phyloP scores from a whole-genome alignment of 2,797 vertebrate genomes.

The Cuculus canorus region DNA sequence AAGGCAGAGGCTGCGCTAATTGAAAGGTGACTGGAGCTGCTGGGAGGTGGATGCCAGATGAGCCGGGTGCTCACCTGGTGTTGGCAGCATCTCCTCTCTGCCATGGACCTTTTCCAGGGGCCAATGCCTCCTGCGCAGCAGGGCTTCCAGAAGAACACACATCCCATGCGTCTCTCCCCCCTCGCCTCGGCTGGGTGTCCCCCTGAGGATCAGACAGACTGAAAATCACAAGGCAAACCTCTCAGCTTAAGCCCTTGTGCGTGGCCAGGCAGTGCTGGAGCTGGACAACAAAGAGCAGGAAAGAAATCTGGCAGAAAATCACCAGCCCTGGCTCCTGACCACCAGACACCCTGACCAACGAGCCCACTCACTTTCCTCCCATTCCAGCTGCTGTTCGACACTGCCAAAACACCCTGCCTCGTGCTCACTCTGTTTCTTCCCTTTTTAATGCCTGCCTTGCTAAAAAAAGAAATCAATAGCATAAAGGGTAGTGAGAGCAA shows the following conservation, averaged over 20 bases:
- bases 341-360: fast-evolving
- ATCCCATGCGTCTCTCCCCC: not conserved
- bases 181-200: fast-evolving
- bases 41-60: not conserved
- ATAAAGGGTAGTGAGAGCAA: not conserved
- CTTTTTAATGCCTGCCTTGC: not conserved
- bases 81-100: not conserved
- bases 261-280: fast-evolving
- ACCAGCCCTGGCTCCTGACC: not conserved
- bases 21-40: not conserved
- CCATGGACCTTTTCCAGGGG: not conserved
- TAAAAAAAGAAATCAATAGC: constrained; percentile 9
- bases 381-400: not conserved
- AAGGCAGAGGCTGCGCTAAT: not conserved
- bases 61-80: constrained; percentile 6
- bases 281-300: not conserved
- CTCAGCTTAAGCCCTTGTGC: not conserved
- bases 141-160: not conserved
- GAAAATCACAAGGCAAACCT: not conserved
- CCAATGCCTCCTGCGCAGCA: not conserved
- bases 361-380: not conserved
- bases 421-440: not conserved
- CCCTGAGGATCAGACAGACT: not conserved
- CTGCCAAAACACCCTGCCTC: not conserved
- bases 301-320: not conserved